Conservation (phyloP, 2,797 vertebrate species). For the Pterois miles region DNA sequence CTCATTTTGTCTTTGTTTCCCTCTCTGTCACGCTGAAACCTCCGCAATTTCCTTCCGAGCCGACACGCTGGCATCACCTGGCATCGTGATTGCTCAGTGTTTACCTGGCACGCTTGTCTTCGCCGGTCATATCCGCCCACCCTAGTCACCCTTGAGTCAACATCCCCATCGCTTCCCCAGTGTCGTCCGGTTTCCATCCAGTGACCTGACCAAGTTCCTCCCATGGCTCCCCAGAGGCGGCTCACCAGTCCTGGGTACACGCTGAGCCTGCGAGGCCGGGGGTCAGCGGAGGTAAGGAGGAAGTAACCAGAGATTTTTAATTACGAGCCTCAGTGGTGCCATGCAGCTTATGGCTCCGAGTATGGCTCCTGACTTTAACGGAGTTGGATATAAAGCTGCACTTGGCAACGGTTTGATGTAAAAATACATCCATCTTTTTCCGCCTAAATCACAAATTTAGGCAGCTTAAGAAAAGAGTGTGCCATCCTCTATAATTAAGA, state of each 20-base stretch:
- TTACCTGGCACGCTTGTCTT: conserved; percentile 58
- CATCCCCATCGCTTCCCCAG: conserved; percentile 63
- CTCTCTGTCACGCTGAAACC: neutral
- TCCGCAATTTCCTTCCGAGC: neutral
- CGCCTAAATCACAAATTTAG: conserved; percentile 57
- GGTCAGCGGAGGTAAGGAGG: conserved; percentile 72
- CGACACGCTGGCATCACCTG: conserved; percentile 24
- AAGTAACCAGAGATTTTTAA: conserved; percentile 80
- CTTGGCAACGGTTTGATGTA: conserved; percentile 46
- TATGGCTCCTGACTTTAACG: conserved; percentile 54
- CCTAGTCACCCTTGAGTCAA: conserved; percentile 67
- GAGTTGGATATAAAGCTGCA: conserved; percentile 51
- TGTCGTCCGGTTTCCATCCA: conserved; percentile 55
- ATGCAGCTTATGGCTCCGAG: conserved; percentile 57
- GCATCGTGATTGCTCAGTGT: conserved; percentile 26
- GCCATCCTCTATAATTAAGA: conserved; percentile 62
- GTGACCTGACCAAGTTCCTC: conserved; percentile 63
- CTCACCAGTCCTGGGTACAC: conserved; percentile 48
- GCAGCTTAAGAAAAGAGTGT: conserved; percentile 55
- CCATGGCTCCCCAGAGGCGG: conserved; percentile 61
- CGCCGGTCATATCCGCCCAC: conserved; percentile 44
- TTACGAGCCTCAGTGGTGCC: conserved; percentile 76
- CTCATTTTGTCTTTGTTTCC: conserved; percentile 16
- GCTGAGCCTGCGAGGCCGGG: conserved; percentile 41
- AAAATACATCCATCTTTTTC: conserved; percentile 58